Conservation (phyloP, 2,888 invertebrate species). For the Chrysopilus asiliformis region DNA sequence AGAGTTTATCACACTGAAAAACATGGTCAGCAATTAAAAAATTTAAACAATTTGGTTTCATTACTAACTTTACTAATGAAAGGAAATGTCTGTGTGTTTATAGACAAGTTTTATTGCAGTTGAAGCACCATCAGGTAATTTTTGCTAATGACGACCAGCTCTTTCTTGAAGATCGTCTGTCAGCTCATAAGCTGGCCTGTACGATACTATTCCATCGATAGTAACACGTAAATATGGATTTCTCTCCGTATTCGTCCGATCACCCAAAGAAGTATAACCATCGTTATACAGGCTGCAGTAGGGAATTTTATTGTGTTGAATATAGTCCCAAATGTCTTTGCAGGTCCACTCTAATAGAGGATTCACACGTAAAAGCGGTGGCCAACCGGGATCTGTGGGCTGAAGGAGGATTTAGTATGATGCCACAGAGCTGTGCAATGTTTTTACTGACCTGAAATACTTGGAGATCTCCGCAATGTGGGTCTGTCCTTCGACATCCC, state of each 20-base stretch:
- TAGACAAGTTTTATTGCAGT: too few relatives aligned
- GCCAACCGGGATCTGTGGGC: conserved; percentile 85
- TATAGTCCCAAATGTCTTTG: conserved; percentile 81
- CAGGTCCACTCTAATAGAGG: conserved; percentile 90
- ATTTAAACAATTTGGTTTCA: too few relatives aligned
- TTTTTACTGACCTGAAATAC: conserved; percentile 48
- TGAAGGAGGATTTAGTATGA: conserved; percentile 24
- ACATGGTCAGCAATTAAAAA: too few relatives aligned
- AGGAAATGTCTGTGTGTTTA: too few relatives aligned
- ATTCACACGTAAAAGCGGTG: conserved; percentile 72
- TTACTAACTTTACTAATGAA: too few relatives aligned
- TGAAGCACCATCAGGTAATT: too few relatives aligned
- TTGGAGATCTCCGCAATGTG: conserved; percentile 53
- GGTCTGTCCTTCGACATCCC: conserved; percentile 85
- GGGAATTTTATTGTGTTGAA: conserved; percentile 62
- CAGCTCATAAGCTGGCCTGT: conserved; percentile 58
- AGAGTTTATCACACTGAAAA: too few relatives aligned
- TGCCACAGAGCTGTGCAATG: background rate
- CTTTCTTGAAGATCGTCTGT: conserved; percentile 26
- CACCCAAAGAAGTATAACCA: conserved; percentile 86
- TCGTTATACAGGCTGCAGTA: conserved; percentile 85
- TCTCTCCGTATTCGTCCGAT: conserved; percentile 60
- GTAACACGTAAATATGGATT: conserved; percentile 57
- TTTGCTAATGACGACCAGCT: too few relatives aligned
- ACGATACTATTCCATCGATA: conserved; percentile 37